Evolutionary conservation across 2,797 vertebrate genomes (phyloP).

Genomic region (Clamator glandarius): DNA sequence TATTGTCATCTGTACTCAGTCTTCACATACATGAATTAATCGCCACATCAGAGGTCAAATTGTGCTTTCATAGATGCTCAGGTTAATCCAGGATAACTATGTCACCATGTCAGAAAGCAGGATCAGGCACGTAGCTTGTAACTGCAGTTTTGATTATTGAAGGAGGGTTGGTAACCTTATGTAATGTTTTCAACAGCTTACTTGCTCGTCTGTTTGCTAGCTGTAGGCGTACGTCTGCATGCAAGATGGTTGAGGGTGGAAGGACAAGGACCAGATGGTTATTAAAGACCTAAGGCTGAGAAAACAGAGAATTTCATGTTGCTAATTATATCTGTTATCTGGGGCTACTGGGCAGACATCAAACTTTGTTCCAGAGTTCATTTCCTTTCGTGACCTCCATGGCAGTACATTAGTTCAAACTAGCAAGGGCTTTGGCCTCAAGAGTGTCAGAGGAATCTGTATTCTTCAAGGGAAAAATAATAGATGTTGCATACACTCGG

Average conservation of each 20-base stretch:
- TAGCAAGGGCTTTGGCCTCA: not conserved
- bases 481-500: not conserved
- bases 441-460: not conserved
- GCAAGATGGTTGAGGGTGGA: constrained; percentile 21
- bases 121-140: not conserved
- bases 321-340: not conserved
- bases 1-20: not conserved
- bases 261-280: constrained; percentile 34
- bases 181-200: not conserved
- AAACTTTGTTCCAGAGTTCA: not conserved
- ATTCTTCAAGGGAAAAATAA: not conserved
- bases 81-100: not conserved
- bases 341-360: not conserved
- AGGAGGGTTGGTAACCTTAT: not conserved
- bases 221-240: not conserved
- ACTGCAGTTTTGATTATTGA: not conserved
- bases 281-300: not conserved
- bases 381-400: not conserved
- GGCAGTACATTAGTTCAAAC: not conserved
- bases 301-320: not conserved
- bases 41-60: not conserved
- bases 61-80: not conserved
- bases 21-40: not conserved
- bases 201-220: not conserved
- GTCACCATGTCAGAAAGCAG: not conserved